Base-by-base conservation (phyloP, 2,888 invertebrate species). In the Lasius fuliginosus region DNA sequence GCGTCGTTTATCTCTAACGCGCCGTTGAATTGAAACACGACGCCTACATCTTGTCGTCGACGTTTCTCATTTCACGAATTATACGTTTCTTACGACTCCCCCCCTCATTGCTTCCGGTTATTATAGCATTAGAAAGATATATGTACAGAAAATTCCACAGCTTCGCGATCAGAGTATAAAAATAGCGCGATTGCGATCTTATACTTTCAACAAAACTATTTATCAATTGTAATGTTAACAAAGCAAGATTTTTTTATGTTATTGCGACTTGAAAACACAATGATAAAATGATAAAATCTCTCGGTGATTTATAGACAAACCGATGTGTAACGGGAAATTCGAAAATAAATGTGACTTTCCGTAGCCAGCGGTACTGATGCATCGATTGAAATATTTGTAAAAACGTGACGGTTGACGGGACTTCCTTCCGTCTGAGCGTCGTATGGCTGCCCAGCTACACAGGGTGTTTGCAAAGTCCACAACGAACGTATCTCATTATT, bases 371-470 rank as follows among this genome's bases (percentile, higher is more conserved):
- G 27, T 33, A 30, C 23, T 27, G 75, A 65, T 3, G 49, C 49
- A 49, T 76, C 65, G 65, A 75, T 65, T 76, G 75, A 49, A 76
- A 76, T 76, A 76, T 76, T 76, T 49, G 15, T 46, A 76, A 76
- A 64, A 76, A 76, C 36, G 65, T 36, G 23, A 76, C 36, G 65
- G 33, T 15, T 65, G 75, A 49, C 65, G 65, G 33, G 23, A 65
- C 65, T 65, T 76, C 65, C 65, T 76, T 76, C 65, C 71, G 71
- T 18, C 74, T 33, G 46, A 3, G 49, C 74, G 62, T 64, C 75
- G 49, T 75, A 75, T 64, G 33, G 42, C 30, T 75, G 30, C 23
- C 64, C 23, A 33, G 33, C 8, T 74, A 42, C 12, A 74, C n/a
- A 30, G 33, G 64, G 75, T 64, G 75, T 75, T 30, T 46, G 11